Percentiles rank a stretch among this genome's conserved stretches.
phyloP scores from a whole-genome alignment of 2,888 invertebrate genomes.

The Chelonus formosanus region DNA sequence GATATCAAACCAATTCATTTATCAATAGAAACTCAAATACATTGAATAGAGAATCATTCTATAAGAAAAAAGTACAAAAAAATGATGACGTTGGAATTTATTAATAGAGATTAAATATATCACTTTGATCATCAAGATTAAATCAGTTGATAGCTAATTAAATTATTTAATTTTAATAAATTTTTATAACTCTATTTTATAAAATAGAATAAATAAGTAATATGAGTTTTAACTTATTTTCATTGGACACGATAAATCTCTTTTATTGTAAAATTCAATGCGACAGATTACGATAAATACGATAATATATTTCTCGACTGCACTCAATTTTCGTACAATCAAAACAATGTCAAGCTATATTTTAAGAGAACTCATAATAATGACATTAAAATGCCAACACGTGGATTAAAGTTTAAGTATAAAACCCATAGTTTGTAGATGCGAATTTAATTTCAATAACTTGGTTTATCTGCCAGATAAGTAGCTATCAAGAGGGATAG shows the following conservation, averaged over 20 bases:
- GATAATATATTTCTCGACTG: conserved; percentile 1
- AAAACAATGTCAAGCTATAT: conserved; percentile 34
- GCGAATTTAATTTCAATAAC: conserved; percentile 1
- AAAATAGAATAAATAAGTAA: too few species aligned
- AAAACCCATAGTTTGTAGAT: background rate
- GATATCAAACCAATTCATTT: too few species aligned
- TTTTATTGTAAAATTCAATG: background rate
- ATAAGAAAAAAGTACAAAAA: too few species aligned
- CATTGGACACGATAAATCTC: background rate
- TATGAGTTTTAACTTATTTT: too few species aligned
- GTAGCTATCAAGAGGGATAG: background rate
- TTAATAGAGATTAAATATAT: too few species aligned
- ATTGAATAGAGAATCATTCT: too few species aligned
- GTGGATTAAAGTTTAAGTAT: background rate
- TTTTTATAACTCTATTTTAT: too few species aligned
- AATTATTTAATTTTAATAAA: too few species aligned
- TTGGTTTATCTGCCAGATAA: background rate
- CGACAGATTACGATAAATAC: background rate
- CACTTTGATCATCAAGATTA: too few species aligned
- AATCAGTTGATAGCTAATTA: too few species aligned
- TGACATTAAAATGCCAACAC: conserved; percentile 47
- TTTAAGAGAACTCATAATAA: conserved; percentile 48
- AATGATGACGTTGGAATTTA: too few species aligned
- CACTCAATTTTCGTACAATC: conserved; percentile 1
- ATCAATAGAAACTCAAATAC: too few species aligned